Conservation (phyloP, 2,797 vertebrate species). For the Philypnodon macrostomus region DNA sequence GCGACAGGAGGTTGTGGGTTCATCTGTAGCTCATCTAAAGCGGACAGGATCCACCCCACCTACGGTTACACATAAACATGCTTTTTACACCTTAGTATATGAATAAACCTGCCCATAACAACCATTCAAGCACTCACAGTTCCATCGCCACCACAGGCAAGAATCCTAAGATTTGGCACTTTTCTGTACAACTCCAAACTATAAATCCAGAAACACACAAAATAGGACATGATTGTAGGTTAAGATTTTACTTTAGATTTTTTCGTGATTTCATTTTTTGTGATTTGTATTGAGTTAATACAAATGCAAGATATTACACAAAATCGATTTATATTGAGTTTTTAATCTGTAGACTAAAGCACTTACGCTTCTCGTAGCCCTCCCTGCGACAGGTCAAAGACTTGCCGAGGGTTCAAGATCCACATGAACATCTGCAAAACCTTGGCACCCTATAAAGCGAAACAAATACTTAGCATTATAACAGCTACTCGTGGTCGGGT, state of each 20-base stretch:
- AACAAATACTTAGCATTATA: too few relatives aligned
- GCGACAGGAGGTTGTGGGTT: conserved; percentile 94
- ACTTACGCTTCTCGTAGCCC: conserved; percentile 97
- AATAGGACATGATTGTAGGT: neutral
- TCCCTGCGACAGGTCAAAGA: conserved; percentile 97
- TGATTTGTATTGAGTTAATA: too few relatives aligned
- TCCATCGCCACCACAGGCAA: conserved; percentile 95
- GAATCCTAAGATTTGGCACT: conserved; percentile 96
- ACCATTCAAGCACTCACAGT: conserved; percentile 77
- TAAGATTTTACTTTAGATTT: conserved; percentile 1
- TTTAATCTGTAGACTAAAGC: neutral
- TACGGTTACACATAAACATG: conserved; percentile 49
- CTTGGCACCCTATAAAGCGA: conserved; percentile 85
- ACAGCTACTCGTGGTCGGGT: too few relatives aligned
- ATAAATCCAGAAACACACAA: conserved; percentile 17
- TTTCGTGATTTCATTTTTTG: too few relatives aligned
- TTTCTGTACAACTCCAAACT: conserved; percentile 96
- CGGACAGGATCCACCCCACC: conserved; percentile 98
- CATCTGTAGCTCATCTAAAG: conserved; percentile 92
- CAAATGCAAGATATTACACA: too few relatives aligned
- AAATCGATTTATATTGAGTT: neutral
- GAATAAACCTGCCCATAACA: neutral
- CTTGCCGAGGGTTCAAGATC: conserved; percentile 96
- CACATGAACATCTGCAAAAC: conserved; percentile 99
- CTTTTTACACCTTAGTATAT: neutral